Base-by-base conservation (phyloP, 2,888 invertebrate species). In the Habrosyne pyritoides region DNA sequence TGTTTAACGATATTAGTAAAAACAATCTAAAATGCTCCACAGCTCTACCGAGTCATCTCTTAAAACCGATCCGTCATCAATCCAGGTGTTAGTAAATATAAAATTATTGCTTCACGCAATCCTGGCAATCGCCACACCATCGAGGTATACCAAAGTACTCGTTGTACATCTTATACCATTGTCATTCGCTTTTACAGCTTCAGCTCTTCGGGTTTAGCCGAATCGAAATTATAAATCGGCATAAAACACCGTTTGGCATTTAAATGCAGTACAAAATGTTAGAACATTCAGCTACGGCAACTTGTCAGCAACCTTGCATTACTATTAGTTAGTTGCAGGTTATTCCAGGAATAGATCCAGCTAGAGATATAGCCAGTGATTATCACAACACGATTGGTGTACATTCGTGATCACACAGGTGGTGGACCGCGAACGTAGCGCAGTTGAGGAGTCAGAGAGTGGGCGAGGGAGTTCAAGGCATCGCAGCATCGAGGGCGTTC, bases 371-470 rank as follows among this genome's bases (percentile, higher is more conserved):
- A 64, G 63, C 69, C 55, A 68, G 55, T 57, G 63, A 67, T 60
- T 63, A 53, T 52, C 47, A 59, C 71, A 73, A 75, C 70, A 77
- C 77, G 14, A 51, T 55, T 53, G 30, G 53, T 55, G 59, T 59
- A 52, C 7, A 28, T 53, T 52, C 14, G 57, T 53, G 62, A 81
- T 94, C 94, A 96, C 67, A 96, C 94, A 8, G 97, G 97, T 21
- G 97, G 97, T 10, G 97, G 96, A 62, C 97, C 97, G 59, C 95
- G 94, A n/a, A 96, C 94, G 83, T 97, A 97, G 69, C 96, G 95
- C 56, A 97, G 91, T 75, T 97, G 96, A 5, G 97, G 97, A n/a
- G 95, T 95, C 46, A 97, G 87, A 0, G 96, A 95, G 72, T 96
- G 93, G 53, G 95, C 95, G 63, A 96, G 94, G 55, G 95, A 96